phyloP scores from a whole-genome alignment of 2,113 vertebrate genomes.

The Mastomys natalensis region DNA sequence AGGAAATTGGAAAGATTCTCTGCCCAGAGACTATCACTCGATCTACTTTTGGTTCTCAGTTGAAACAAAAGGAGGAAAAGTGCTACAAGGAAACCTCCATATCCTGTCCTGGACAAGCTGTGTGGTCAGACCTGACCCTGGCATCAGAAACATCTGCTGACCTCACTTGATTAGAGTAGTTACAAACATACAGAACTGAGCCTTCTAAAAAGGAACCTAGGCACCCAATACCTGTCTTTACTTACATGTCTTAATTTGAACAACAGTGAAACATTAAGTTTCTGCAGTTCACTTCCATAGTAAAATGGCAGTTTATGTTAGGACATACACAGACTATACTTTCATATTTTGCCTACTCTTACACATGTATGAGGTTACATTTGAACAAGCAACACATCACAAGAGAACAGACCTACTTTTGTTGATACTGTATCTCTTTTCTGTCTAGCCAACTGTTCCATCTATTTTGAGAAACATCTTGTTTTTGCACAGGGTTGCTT shows the following conservation, averaged over 20 bases:
- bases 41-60: conserved; percentile 51
- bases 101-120: not conserved
- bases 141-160: not conserved
- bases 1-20: conserved; percentile 29
- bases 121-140: not conserved
- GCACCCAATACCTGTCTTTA: not conserved
- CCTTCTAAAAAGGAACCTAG: not conserved
- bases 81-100: not conserved
- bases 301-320: not conserved
- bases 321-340: not conserved
- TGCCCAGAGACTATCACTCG: conserved; percentile 9
- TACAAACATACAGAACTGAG: not conserved
- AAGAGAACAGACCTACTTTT: conserved; percentile 49
- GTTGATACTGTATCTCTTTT: conserved; percentile 48
- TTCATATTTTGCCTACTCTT: not conserved
- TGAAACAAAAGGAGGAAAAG: not conserved
- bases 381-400: conserved; percentile 11
- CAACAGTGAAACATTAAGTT: not conserved
- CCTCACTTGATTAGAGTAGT: not conserved
- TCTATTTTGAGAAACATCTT: conserved; percentile 68
- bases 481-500: conserved; percentile 50
- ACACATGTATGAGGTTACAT: not conserved
- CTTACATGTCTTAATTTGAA: not conserved
- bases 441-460: conserved; percentile 62
- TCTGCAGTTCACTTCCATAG: conserved; percentile 1